Base-by-base conservation (phyloP, 2,113 vertebrate species). In the Oncorhynchus keta region DNA sequence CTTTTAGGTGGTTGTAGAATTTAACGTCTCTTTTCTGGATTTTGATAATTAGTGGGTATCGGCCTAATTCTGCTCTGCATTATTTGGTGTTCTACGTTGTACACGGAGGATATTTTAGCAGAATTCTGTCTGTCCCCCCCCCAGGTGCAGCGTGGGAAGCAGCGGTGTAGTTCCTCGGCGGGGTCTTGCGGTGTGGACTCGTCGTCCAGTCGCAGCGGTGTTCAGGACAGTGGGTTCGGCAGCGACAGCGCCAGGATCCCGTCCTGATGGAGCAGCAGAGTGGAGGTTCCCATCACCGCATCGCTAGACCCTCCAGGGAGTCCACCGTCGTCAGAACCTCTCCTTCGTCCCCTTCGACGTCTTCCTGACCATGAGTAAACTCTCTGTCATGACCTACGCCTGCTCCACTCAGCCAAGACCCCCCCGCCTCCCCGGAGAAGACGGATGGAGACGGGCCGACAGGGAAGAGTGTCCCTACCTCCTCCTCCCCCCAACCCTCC, bases 141-240 rank as follows among this genome's bases (percentile, higher is more conserved):
- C 2, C 83, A 99, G 97, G 84, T 94, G 81, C 92, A 87, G 80
- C 94, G 91, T 76, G 94, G 32, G 95, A 96, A 96, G 18, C 92
- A 93, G 76, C 72, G 30, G 22, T 11, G 24, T 12, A 92, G 91
- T 75, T 79, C 28, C 92, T 93, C 66, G 79, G 90, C 11, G 76
- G 49, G 49, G 13, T 3, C 83, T 7, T 90, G 87, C 13, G 39
- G 75, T 82, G 88, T n/a, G 2, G 97, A 97, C 79, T 88, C 92
- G 16, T 94, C 93, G n/a, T n/a, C n/a, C n/a, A n/a, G 94, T 12
- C 94, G 93, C n/a, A 96, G 96, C 0, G 94, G 94, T 3, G 95
- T 96, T 0, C 95, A 94, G 84, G 98, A 99, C 90, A 99, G 98
- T 24, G 97, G 98, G 8, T 98, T 99, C n/a, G 98, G 98, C 87